These are phyloP conservation scores for Pelvicachromis taeniatus DNA, from an alignment of 2,113 vertebrate genomes.

Conservation along the genomic window DNA sequence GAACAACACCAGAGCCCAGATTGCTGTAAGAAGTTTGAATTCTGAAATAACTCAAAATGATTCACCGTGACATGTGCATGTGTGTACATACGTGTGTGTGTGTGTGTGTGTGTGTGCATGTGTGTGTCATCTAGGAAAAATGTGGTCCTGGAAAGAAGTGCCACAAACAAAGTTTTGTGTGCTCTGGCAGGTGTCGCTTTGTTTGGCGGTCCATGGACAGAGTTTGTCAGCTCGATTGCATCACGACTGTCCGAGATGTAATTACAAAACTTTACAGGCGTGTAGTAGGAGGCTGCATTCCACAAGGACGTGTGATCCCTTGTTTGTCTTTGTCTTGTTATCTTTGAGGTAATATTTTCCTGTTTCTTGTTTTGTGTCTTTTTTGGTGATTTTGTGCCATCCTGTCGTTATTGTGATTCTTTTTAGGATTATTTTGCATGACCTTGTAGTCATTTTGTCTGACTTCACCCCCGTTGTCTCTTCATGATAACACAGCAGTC, in stretches of 20 bases:
- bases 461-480: background rate
- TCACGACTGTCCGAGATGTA: background rate
- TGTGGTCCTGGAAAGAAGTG: background rate
- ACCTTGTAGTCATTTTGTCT: background rate
- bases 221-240: background rate
- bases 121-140: background rate
- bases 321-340: background rate
- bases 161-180: background rate
- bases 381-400: background rate
- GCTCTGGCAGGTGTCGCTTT: background rate
- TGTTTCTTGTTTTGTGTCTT: background rate
- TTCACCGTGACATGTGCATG: background rate
- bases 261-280: background rate
- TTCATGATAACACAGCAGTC: background rate
- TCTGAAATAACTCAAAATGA: background rate
- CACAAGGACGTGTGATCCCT: background rate
- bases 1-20: background rate
- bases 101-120: background rate
- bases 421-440: background rate
- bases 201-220: background rate
- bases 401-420: background rate
- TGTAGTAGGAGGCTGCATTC: background rate
- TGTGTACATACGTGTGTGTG: background rate
- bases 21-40: background rate
- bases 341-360: fast-evolving